phyloP scores from a whole-genome alignment of 1,140 invertebrate species.

The Trissolcus basalis region DNA sequence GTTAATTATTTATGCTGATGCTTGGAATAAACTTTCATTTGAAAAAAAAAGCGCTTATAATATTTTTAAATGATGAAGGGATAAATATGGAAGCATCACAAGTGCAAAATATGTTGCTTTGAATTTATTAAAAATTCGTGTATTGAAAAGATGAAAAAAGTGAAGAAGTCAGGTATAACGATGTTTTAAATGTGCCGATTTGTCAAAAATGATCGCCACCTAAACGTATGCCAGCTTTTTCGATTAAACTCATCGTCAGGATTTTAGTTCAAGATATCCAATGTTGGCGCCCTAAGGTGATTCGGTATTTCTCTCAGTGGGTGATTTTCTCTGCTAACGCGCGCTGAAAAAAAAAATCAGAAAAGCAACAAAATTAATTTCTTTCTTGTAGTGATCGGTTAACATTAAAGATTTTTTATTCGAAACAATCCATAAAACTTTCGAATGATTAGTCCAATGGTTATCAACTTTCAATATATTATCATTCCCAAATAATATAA shows the following conservation, averaged over 20 bases:
- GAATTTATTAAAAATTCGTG: too few relatives aligned
- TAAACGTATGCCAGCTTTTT: conserved; percentile 34
- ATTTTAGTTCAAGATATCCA: conserved; percentile 26
- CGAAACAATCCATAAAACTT: too few relatives aligned
- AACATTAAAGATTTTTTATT: conserved; percentile 19
- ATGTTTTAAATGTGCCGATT: conserved; percentile 55
- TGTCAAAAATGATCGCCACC: conserved; percentile 50
- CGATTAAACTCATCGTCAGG: conserved; percentile 40
- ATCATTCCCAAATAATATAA: too few relatives aligned
- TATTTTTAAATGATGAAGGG: too few relatives aligned
- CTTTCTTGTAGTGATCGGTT: conserved; percentile 20
- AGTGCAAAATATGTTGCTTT: too few relatives aligned
- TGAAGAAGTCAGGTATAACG: conserved; percentile 33
- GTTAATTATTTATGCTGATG: too few relatives aligned
- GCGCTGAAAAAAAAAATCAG: conserved; percentile 19
- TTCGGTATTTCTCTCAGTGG: conserved; percentile 57
- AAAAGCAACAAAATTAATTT: conserved; percentile 31
- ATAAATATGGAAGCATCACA: too few relatives aligned
- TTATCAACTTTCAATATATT: too few relatives aligned
- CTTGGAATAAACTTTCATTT: too few relatives aligned
- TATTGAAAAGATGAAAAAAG: background rate
- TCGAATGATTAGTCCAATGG: too few relatives aligned
- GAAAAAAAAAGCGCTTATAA: too few relatives aligned
- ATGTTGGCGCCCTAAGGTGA: conserved; percentile 60
- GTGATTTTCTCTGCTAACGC: conserved; percentile 36